Conservation (phyloP, 1,140 invertebrate species). For the Wasmannia auropunctata region DNA sequence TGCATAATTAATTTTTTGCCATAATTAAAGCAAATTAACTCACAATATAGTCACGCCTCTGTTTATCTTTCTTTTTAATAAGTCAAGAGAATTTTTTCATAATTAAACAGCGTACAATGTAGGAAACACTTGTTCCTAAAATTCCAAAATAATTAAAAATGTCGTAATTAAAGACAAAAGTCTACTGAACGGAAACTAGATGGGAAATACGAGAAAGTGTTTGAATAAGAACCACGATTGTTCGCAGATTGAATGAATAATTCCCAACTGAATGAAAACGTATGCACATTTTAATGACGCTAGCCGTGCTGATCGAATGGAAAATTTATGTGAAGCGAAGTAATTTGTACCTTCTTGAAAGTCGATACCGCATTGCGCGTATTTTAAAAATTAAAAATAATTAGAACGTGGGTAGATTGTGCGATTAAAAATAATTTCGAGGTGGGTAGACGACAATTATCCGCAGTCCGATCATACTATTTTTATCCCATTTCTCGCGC, state of each 20-base stretch:
- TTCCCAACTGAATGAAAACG: background rate
- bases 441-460: background rate
- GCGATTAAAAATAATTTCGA: background rate
- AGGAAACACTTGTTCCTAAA: background rate
- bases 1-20: slow-evolving; percentile 19
- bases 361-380: background rate
- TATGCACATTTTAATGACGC: slow-evolving; percentile 8
- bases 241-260: background rate
- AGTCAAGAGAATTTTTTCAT: background rate
- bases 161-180: slow-evolving; percentile 2
- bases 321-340: background rate
- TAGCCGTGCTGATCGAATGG: background rate
- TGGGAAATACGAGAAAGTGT: background rate
- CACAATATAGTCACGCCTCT: background rate
- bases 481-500: background rate
- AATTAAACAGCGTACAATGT: background rate
- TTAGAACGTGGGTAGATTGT: background rate
- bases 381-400: slow-evolving; percentile 13
- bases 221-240: background rate
- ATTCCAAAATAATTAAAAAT: background rate
- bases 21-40: slow-evolving; percentile 9
- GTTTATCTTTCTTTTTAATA: background rate
- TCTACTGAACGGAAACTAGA: no score
- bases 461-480: background rate
- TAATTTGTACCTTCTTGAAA: slow-evolving; percentile 8